phyloP scores from a whole-genome alignment of 2,113 vertebrate genomes.

The Echinops telfairi region DNA sequence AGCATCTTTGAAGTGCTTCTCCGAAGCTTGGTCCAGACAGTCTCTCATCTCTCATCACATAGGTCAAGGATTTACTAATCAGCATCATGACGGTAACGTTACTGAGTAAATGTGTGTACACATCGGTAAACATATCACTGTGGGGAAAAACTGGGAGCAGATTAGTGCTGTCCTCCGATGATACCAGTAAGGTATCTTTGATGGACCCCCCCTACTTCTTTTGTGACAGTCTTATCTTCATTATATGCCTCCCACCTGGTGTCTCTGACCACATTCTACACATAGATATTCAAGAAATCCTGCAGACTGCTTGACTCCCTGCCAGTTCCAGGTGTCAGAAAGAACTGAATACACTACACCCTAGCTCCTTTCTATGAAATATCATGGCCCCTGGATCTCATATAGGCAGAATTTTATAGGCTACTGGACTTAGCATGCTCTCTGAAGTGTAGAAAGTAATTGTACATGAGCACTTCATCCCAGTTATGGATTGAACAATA shows the following conservation, averaged over 20 bases:
- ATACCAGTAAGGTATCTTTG: neutral
- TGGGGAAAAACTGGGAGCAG: neutral
- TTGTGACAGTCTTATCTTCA: neutral
- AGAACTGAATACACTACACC: neutral
- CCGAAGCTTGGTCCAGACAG: conserved; percentile 28
- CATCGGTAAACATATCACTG: neutral
- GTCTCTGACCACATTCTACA: neutral
- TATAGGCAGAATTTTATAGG: neutral
- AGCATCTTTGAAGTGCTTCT: conserved; percentile 12
- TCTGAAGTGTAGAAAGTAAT: neutral
- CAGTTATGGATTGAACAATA: neutral
- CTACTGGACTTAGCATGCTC: neutral
- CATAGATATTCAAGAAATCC: neutral
- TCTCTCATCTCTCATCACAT: neutral
- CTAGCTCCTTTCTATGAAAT: no score
- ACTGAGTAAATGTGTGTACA: neutral
- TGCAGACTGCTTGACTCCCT: neutral
- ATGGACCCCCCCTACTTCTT: neutral
- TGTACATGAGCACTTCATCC: neutral
- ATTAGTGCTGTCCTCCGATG: neutral
- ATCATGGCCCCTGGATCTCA: no score
- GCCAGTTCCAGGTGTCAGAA: neutral
- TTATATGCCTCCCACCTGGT: neutral
- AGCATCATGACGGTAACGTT: neutral
- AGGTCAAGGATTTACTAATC: neutral